Base-by-base conservation (phyloP, 2,888 invertebrate species). In the Orchesellides sinensis region DNA sequence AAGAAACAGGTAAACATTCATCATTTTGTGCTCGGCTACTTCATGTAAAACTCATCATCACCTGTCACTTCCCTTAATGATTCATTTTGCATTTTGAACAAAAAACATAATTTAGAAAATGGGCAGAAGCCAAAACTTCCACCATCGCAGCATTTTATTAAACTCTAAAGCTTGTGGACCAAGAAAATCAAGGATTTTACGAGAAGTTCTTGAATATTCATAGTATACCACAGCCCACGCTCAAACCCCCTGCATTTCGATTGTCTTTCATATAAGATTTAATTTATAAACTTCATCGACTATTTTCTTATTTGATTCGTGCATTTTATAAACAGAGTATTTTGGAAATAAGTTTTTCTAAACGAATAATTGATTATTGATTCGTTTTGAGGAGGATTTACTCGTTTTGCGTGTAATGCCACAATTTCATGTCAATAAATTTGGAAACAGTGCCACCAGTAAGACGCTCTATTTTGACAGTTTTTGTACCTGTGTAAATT, bases 371-470 rank as follows among this genome's bases (percentile, higher is more conserved):
- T 17, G 63, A 63, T 63, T 63, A 63, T 63, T 63, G 40, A 63
- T 63, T 63, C n/a, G n/a, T n/a, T 29, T 19, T 17, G 8, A 25
- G 25, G 17, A n/a, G 65, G 12, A 29, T 17, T 19, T 8, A 32
- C 17, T 23, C n/a, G 40, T 40, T 49, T n/a, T 52, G 14, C 52
- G 29, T 29, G 4, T 52, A 49, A 10, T 19, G 49, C 32, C 40
- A 32, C 63, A 61, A n/a, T 61, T 59, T 73, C 72, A 56, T 73
- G 72, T 29, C 72, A 59, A 73, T 61, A 73, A 73, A 73, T 73
- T 61, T 27, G 4, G 3, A 54, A 29, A 12, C 47, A 61, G 35
- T 19, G 29, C 45, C 72, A 45, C 29, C 17, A 40, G 14, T 63
- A 12, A 4, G 61, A 61, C 56, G 27, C 45, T 61, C 29, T 65